Evolutionary conservation across 2,113 vertebrate species (phyloP).

Genomic region (Brienomyrus brachyistius): DNA sequence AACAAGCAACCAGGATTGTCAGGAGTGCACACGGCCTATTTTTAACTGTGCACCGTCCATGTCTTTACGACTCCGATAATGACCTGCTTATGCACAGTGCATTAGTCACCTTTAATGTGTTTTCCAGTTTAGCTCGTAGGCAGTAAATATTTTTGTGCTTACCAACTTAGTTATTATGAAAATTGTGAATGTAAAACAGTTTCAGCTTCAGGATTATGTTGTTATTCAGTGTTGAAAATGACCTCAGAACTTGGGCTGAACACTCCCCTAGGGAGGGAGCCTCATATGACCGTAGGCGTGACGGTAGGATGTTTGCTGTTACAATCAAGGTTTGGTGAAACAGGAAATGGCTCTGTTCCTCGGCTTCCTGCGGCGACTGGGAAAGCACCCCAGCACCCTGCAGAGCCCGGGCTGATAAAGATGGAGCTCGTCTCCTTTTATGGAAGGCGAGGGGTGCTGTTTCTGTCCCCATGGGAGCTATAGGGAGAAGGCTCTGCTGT

Average conservation of each 20-base stretch:
- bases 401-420: slow-evolving; percentile 40
- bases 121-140: not conserved
- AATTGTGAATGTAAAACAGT: not conserved
- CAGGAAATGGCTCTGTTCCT: slow-evolving; percentile 64
- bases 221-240: not conserved
- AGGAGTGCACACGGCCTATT: not conserved
- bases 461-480: slow-evolving; percentile 32
- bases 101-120: slow-evolving; percentile 3
- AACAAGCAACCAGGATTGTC: not conserved
- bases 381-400: slow-evolving; percentile 38
- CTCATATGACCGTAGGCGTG: not conserved
- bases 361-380: slow-evolving; percentile 58
- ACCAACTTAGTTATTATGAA: slow-evolving; percentile 3
- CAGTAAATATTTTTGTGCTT: slow-evolving; percentile 3
- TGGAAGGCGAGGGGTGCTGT: slow-evolving; percentile 18
- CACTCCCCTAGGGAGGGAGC: not conserved
- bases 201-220: not conserved
- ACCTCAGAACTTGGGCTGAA: not conserved
- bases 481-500: slow-evolving; percentile 20
- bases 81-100: not conserved
- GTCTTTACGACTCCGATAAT: not conserved
- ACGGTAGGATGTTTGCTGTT: slow-evolving; percentile 5
- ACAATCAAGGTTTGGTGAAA: slow-evolving; percentile 53
- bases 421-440: slow-evolving; percentile 52
- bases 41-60: not conserved